Conservation (phyloP, 1,140 invertebrate genomes). For the Solenopsis fugax region DNA sequence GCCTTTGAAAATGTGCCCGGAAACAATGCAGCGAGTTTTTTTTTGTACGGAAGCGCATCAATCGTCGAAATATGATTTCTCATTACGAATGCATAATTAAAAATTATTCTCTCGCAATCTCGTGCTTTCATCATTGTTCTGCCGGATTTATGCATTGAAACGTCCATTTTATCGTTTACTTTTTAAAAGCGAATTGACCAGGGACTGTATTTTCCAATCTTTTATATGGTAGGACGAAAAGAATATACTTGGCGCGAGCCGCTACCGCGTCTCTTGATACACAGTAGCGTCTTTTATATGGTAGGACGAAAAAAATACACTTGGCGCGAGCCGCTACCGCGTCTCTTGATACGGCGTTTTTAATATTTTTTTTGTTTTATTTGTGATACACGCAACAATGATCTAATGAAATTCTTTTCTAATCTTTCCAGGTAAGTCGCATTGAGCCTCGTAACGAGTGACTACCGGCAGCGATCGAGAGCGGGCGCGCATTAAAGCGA, state of each 20-base stretch:
- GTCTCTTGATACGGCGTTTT: too few species aligned
- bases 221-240: too few species aligned
- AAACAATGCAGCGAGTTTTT: neutral
- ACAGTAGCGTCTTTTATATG: too few species aligned
- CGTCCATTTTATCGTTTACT: neutral
- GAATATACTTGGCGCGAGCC: too few species aligned
- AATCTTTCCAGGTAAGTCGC: conserved; percentile 23
- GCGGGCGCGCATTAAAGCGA: conserved; percentile 2
- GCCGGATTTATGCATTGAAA: neutral
- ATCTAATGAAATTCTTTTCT: neutral
- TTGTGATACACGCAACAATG: neutral
- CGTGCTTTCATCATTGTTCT: neutral
- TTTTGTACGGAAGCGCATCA: neutral
- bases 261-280: too few species aligned
- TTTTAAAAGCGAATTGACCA: neutral
- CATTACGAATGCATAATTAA: conserved; percentile 26
- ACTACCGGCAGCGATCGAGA: conserved; percentile 10
- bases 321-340: too few species aligned
- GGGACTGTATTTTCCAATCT: too few species aligned
- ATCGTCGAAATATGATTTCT: neutral
- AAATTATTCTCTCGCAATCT: conserved; percentile 9
- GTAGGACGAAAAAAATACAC: too few species aligned
- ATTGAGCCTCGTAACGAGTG: neutral
- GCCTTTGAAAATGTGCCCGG: neutral
- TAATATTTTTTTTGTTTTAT: neutral